A percentile compares a stretch with the other conserved stretches of the same genome.
phyloP scores from a whole-genome alignment of 2,888 invertebrate species.

The Anorthoa munda region DNA sequence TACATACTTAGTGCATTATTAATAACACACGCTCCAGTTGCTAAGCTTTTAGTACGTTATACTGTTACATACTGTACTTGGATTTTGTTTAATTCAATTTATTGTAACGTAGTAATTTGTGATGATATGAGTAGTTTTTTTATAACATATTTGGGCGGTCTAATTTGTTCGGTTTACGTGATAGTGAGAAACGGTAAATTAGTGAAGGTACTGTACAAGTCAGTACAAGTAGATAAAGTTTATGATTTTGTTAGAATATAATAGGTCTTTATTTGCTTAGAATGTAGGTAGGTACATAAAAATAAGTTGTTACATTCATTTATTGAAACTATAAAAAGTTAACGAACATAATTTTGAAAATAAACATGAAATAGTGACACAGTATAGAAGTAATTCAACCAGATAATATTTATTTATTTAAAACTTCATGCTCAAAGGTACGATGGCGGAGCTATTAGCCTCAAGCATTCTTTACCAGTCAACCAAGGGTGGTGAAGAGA shows the following conservation, averaged over 20 bases:
- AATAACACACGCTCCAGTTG: constrained; percentile 81
- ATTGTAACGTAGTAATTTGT: constrained; percentile 55
- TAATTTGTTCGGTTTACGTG: constrained; percentile 17
- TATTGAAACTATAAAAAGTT: not conserved
- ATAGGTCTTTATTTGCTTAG: too few species aligned
- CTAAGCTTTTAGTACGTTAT: constrained; percentile 64
- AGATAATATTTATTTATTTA: not conserved
- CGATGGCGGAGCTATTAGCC: too few species aligned
- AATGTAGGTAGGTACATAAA: too few species aligned
- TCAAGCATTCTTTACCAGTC: too few species aligned
- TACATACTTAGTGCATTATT: constrained; percentile 87
- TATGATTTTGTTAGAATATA: too few species aligned
- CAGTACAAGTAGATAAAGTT: too few species aligned
- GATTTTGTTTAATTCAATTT: constrained; percentile 59
- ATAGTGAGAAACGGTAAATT: constrained; percentile 13
- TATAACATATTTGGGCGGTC: constrained; percentile 16
- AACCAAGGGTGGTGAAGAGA: too few species aligned
- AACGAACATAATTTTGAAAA: not conserved
- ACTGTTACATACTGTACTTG: constrained; percentile 70
- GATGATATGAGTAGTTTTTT: constrained; percentile 41
- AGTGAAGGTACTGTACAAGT: not conserved
- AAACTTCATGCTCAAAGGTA: too few species aligned
- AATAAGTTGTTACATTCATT: too few species aligned
- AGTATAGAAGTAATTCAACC: not conserved
- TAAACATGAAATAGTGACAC: not conserved